These are phyloP conservation scores for Toxonevra muliebris DNA, from an alignment of 2,888 invertebrate species.

Conservation along the genomic window DNA sequence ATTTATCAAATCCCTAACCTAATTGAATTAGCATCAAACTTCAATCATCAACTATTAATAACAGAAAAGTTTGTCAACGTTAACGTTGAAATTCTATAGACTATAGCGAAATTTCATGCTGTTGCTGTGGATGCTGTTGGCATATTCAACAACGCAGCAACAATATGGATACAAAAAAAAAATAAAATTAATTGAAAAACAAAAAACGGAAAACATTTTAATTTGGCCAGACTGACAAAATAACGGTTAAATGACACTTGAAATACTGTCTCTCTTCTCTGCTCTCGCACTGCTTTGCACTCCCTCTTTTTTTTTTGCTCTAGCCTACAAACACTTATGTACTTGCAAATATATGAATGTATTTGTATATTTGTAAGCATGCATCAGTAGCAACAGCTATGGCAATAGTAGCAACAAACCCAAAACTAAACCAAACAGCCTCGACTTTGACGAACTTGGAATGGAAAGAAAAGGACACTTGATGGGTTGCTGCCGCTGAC, in stretches of 20 bases:
- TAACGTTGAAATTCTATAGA: no score
- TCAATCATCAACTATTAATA: no score
- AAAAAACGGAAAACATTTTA: not conserved
- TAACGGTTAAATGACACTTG: slow-evolving; percentile 8
- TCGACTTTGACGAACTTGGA: slow-evolving; percentile 30
- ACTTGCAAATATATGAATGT: no score
- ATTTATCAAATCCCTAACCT: no score
- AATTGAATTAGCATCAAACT: no score
- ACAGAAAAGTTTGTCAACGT: no score
- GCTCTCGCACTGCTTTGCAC: not conserved
- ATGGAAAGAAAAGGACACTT: slow-evolving; percentile 12
- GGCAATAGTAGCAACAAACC: not conserved
- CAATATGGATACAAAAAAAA: no score
- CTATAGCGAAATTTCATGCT: no score
- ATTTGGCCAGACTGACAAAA: slow-evolving; percentile 4
- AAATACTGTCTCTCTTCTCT: slow-evolving; percentile 1
- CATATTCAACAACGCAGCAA: no score
- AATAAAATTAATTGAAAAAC: no score
- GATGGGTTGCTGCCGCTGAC: not conserved
- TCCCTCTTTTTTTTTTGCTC: not conserved
- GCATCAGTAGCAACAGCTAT: not conserved
- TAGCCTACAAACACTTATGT: no score
- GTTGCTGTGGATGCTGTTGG: no score
- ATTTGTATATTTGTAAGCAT: not conserved
- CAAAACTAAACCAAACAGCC: slow-evolving; percentile 5